Evolutionary conservation across 2,797 vertebrate genomes (phyloP), one percentile per base, ranked within the genome.

Genomic region (Babyrousa celebensis): DNA sequence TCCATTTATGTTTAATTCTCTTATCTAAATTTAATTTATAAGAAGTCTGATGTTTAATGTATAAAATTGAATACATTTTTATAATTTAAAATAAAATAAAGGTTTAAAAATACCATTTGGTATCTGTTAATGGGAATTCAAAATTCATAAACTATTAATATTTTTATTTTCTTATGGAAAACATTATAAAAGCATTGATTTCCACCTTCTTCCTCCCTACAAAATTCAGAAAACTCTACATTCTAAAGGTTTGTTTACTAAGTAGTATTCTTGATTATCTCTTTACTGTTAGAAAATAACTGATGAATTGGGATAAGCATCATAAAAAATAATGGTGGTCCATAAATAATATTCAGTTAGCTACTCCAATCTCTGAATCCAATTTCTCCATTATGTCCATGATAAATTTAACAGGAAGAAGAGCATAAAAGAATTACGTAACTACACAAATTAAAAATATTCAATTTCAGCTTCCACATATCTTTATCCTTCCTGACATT

Each of bases 61-160:
- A 62, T 4, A 82, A 48, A 70, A 56, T 12, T 52, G 25, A 88
- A 63, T 62, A 36, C 4, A 32, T 25, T 94, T 85, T 92, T 70
- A 15, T 65, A 14, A 74, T 89, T 95, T 79, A 63, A 93, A 92
- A 77, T 60, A 91, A 72, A n/a, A 70, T 67, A 91, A n/a, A 82
- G 65, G n/a, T 67, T 63, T 70, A 14, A 82, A 95, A 92, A 84
- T 21, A 68, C 8, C 23, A 60, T n/a, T 96, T 89, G 77, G 11
- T 83, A 62, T 43, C 25, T 93, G 16, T 56, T 85, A 56, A 89
- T 43, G 48, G 32, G 16, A 83, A 85, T 78, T 82, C 1, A 74
- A 94, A 77, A 60, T 56, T 0, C 40, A 78, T 85, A 74, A 93
- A 88, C 9, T 94, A 20, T 85, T 75, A 65, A 78, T 29, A 87